Conservation (phyloP, 2,888 invertebrate species). For the Apoda limacodes region DNA sequence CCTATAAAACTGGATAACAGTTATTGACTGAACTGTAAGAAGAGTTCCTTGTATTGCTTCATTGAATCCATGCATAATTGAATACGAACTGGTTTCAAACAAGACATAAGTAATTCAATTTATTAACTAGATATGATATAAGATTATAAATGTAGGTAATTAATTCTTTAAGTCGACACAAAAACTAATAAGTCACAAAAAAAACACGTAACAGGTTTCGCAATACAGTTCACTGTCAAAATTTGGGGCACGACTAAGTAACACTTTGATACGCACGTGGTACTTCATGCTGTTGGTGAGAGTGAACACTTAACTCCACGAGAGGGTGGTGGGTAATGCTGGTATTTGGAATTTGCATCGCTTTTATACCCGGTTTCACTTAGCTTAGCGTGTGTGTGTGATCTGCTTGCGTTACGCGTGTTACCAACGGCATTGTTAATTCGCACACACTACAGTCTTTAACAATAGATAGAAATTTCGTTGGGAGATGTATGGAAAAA, state of each 20-base stretch:
- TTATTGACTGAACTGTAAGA: conserved; percentile 32
- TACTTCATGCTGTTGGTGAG: conserved; percentile 48
- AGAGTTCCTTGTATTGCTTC: conserved; percentile 27
- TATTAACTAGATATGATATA: too few relatives aligned
- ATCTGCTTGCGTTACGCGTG: conserved; percentile 51
- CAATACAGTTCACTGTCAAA: conserved; percentile 14
- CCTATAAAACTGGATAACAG: conserved; percentile 28
- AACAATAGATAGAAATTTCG: conserved; percentile 65
- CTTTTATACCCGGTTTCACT: conserved; percentile 66
- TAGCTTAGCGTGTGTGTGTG: conserved; percentile 37
- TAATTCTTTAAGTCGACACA: too few relatives aligned
- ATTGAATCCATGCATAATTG: conserved; percentile 30
- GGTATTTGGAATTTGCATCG: conserved; percentile 62
- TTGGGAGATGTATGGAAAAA: conserved; percentile 44
- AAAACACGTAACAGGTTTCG: too few relatives aligned
- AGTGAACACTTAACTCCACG: conserved; percentile 42
- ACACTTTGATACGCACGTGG: conserved; percentile 50
- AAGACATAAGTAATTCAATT: too few relatives aligned
- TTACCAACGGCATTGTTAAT: conserved; percentile 41
- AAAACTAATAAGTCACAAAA: too few relatives aligned
- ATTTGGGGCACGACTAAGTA: conserved; percentile 26
- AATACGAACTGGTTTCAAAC: conserved; percentile 23
- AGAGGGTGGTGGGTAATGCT: conserved; percentile 59
- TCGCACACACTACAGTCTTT: conserved; percentile 33
- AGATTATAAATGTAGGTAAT: too few relatives aligned